Evolutionary conservation across 1,140 invertebrate genomes (phyloP).

Genomic region (Luehdorfia chinensis): DNA sequence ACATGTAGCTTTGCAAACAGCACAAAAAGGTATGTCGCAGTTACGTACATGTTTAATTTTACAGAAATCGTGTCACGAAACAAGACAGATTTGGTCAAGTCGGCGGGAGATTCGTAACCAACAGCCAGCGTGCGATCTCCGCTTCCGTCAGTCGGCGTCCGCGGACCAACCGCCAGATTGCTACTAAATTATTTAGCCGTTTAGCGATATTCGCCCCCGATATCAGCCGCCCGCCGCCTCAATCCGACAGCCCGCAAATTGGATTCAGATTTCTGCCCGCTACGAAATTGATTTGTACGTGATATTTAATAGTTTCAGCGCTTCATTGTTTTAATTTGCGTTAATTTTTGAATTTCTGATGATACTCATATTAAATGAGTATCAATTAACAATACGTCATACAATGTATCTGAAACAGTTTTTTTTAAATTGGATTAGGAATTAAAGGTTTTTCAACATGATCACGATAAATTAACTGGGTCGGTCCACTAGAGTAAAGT

Average conservation of each 20-base stretch:
- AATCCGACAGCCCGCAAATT: constrained; percentile 74
- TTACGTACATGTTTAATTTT: no score
- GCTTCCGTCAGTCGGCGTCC: constrained; percentile 19
- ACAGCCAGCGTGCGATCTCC: neutral
- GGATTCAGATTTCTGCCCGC: constrained; percentile 72
- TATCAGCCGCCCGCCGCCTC: constrained; percentile 58
- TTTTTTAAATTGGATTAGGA: no score
- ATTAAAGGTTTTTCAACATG: no score
- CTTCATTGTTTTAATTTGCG: constrained; percentile 32
- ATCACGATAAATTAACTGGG: no score
- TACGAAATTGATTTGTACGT: constrained; percentile 73
- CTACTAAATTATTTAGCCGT: constrained; percentile 75
- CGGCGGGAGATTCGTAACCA: neutral
- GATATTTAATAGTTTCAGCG: constrained; percentile 59
- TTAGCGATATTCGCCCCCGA: constrained; percentile 71
- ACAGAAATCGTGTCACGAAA: constrained; percentile 1
- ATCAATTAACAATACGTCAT: no score
- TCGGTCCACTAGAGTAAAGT: no score
- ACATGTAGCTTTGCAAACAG: no score
- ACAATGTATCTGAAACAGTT: no score
- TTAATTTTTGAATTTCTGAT: constrained; percentile 7
- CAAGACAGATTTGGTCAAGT: constrained; percentile 9
- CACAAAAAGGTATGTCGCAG: no score
- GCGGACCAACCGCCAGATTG: constrained; percentile 57
- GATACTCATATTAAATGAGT: no score